Evolutionary conservation across 1,140 invertebrate species (phyloP), one percentile per base, ranked within the genome.

Genomic region (Heliconius congener): DNA sequence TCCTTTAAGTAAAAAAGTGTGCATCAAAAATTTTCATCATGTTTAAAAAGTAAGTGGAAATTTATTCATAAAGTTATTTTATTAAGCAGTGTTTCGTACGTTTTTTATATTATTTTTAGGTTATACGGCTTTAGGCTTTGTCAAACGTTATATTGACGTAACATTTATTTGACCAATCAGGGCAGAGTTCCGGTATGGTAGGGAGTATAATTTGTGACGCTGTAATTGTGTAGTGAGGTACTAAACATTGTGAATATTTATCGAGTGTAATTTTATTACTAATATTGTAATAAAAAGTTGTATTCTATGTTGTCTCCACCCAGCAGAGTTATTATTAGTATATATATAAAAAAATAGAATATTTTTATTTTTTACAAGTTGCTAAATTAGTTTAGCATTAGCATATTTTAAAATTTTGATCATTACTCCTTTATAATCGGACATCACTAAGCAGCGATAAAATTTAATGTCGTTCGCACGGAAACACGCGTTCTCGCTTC

Each of bases 41-140:
- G 92, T 93, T 93, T 82, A 93, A 93, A 85, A 93, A 93, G 92
- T 93, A 88, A 92, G 92, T 93, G 76, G 19, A 71, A 66, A 37
- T 77, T 55, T 74, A 70, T 79, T 77, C 73, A 71, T 55, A 13
- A 78, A 81, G 18, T 37, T 55, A 16, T 27, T 19, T 11, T 78
- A 34, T 57, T 52, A 57, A 18, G 27, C 73, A 50, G 27, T 75
- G n/a, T 76, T 55, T 57, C 50, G 13, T 37, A 34, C 1, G 55
- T 55, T 60, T 18, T 57, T 3, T 4, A 34, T 23, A 71, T 57
- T 27, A 71, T 13, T 83, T 83, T 80, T 81, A 84, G 86, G 84
- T 85, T 86, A 85, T 85, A 71, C 52, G 70, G 73, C 71, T 81
- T 82, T 42, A 27, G 60, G 13, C 71, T 81, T 80, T 86, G 83